These are phyloP conservation scores for Hylaeus anthracinus DNA, from an alignment of 1,140 invertebrate species.

Conservation along the genomic window DNA sequence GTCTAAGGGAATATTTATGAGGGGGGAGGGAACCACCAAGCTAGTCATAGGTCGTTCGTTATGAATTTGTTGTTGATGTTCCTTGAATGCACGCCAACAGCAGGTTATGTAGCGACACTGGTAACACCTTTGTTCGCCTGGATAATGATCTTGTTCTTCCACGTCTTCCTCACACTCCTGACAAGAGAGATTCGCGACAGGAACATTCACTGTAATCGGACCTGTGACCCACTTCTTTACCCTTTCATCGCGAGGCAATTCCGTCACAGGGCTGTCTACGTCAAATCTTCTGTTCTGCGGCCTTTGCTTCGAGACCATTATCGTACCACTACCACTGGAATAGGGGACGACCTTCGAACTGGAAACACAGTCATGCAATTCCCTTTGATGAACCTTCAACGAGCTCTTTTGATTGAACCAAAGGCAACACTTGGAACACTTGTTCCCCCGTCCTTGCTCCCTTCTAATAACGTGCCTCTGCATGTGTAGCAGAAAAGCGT, in stretches of 20 bases:
- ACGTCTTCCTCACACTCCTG: conserved; percentile 87
- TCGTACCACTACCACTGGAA: conserved; percentile 67
- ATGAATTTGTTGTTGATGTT: conserved; percentile 85
- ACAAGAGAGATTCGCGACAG: conserved; percentile 78
- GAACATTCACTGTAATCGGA: conserved; percentile 70
- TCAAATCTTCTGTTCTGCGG: conserved; percentile 75
- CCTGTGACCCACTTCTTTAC: conserved; percentile 73
- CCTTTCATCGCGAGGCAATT: conserved; percentile 66
- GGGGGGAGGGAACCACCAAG: conserved; percentile 79
- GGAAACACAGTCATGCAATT: conserved; percentile 68
- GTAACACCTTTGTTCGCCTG: conserved; percentile 86
- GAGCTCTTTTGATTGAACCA: conserved; percentile 86
- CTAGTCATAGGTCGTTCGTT: conserved; percentile 82
- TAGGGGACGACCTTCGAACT: conserved; percentile 76
- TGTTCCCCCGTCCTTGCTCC: conserved; percentile 83
- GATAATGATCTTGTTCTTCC: conserved; percentile 85
- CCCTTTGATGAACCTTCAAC: conserved; percentile 76
- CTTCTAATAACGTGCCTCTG: conserved; percentile 77
- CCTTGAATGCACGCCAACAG: conserved; percentile 87
- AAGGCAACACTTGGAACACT: conserved; percentile 86
- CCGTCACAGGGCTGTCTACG: conserved; percentile 60
- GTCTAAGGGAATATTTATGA: conserved; percentile 80
- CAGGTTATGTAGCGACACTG: conserved; percentile 89
- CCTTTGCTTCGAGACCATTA: conserved; percentile 78
- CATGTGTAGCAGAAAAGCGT: conserved; percentile 77